Percentiles rank a stretch among this genome's conserved stretches.
Conservation (phyloP, 2,797 vertebrate species). For the Clarias fuscus region DNA sequence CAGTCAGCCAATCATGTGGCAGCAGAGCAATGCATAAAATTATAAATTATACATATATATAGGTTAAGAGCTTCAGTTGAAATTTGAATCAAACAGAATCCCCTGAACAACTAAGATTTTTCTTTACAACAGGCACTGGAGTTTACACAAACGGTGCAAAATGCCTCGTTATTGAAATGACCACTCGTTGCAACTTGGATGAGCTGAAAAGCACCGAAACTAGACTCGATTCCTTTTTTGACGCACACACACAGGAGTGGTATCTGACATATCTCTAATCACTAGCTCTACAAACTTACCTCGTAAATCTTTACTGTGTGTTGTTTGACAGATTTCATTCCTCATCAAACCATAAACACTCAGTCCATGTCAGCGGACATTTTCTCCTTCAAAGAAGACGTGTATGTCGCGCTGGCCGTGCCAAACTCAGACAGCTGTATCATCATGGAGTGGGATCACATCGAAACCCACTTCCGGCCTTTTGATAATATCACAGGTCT, state of each 20-base stretch:
- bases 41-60: too few species aligned
- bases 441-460: slow-evolving; percentile 97
- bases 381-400: slow-evolving; percentile 92
- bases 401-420: slow-evolving; percentile 91
- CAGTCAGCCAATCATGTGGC: not conserved
- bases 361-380: slow-evolving; percentile 95
- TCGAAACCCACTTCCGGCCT: slow-evolving; percentile 95
- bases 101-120: not conserved
- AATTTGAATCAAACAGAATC: not conserved
- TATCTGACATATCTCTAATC: not conserved
- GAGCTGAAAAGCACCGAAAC: not conserved
- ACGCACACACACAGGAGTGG: not conserved
- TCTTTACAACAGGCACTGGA: not conserved
- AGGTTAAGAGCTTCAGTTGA: not conserved
- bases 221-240: not conserved
- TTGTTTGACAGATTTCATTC: slow-evolving; percentile 84
- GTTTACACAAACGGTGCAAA: not conserved
- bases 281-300: not conserved
- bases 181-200: not conserved
- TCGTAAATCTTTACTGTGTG: slow-evolving; percentile 32
- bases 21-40: not conserved
- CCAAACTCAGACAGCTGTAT: slow-evolving; percentile 96
- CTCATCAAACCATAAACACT: slow-evolving; percentile 90
- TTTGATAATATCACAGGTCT: slow-evolving; percentile 98
- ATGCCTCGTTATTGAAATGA: not conserved